These are phyloP conservation scores for Dendronephthya gigantea DNA, from an alignment of 64 coral and sea anemone genomes.

Conservation along the genomic window DNA sequence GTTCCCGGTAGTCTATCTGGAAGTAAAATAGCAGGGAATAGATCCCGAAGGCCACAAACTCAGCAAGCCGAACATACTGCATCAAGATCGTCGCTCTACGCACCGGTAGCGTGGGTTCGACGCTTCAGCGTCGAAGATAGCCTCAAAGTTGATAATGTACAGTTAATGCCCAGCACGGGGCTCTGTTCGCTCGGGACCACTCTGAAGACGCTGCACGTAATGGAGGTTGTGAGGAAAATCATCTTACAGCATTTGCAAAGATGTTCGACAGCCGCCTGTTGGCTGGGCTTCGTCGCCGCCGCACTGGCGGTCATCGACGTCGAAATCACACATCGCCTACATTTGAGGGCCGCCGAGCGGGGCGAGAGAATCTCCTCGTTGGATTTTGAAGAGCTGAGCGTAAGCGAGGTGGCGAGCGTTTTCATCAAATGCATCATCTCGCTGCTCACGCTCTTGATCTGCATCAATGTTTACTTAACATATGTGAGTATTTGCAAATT, in stretches of 20 bases:
- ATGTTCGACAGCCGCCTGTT: background rate
- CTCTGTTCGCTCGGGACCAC: background rate
- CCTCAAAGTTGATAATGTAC: slow-evolving; percentile 5
- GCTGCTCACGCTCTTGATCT: slow-evolving; percentile 55
- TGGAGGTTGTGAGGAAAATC: background rate
- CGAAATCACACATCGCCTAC: background rate
- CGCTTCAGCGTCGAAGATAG: background rate
- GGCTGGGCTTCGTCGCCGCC: background rate
- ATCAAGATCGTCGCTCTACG: background rate
- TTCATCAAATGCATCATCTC: slow-evolving; percentile 45
- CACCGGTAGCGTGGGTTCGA: background rate
- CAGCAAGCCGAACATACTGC: background rate
- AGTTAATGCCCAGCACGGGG: background rate
- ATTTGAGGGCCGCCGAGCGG: background rate
- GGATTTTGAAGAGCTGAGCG: background rate
- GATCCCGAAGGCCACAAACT: background rate
- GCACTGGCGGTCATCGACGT: background rate
- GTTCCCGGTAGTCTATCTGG: background rate
- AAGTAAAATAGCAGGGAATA: background rate
- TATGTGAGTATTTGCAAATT: slow-evolving; percentile 55
- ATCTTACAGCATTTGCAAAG: background rate
- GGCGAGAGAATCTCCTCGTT: background rate
- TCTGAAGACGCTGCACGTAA: background rate
- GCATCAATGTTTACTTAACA: slow-evolving; percentile 49
- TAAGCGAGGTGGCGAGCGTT: slow-evolving; percentile 24